These are phyloP conservation scores for Hemibagrus wyckioides DNA, from an alignment of 2,113 vertebrate species.

Conservation along the genomic window DNA sequence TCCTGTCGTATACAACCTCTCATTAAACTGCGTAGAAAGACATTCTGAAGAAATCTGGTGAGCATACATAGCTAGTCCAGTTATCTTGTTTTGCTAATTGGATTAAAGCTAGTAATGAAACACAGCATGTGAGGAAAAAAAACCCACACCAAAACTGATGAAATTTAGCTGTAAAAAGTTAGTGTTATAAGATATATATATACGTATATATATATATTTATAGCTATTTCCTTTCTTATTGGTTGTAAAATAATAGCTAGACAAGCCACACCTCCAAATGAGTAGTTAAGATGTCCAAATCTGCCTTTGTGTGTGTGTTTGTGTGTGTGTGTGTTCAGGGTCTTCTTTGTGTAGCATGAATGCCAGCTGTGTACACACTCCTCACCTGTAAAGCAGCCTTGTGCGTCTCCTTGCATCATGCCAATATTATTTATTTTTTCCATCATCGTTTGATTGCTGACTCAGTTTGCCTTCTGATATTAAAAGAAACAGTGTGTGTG, in stretches of 20 bases:
- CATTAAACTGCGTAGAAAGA: not conserved
- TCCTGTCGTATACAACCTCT: not conserved
- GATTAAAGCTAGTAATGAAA: not conserved
- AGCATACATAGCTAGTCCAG: not conserved
- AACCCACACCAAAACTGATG: not conserved
- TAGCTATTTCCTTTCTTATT: not conserved
- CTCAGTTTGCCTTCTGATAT: not conserved
- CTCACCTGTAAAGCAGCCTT: not conserved
- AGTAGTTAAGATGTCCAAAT: no score
- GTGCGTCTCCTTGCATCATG: not conserved
- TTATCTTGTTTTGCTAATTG: not conserved
- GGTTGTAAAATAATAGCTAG: not conserved
- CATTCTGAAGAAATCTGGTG: not conserved
- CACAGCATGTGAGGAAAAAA: not conserved
- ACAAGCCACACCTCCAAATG: not conserved
- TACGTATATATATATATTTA: no score
- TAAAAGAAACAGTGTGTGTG: not conserved
- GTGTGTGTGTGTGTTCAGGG: not conserved
- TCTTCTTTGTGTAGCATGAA: not conserved
- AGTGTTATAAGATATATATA: not conserved
- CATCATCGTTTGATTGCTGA: not conserved
- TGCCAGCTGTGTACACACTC: conserved; percentile 8
- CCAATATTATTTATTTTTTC: conserved; percentile 6
- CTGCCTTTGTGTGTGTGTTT: not conserved
- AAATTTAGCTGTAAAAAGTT: not conserved